A percentile compares a stretch with the other conserved stretches of the same genome.
These are phyloP conservation scores for Cisticola juncidis DNA, from an alignment of 2,113 vertebrate genomes.

Conservation along the genomic window DNA sequence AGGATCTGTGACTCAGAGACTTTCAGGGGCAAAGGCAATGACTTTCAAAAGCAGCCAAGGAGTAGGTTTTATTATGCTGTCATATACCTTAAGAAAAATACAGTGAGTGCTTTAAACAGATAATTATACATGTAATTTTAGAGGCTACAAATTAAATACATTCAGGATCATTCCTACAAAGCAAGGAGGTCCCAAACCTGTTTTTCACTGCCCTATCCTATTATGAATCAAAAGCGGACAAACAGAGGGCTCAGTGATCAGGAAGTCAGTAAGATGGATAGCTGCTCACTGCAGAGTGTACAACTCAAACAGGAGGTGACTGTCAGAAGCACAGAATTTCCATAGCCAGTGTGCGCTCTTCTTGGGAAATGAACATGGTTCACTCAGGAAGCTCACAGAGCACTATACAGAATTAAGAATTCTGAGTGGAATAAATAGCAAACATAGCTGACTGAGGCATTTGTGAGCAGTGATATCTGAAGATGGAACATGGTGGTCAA, in stretches of 20 bases:
- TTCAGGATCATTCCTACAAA: neutral
- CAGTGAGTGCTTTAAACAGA: neutral
- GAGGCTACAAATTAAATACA: neutral
- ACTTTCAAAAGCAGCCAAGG: neutral
- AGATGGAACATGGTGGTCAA: neutral
- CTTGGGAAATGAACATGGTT: neutral
- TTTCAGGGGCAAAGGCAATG: neutral
- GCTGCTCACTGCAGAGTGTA: neutral
- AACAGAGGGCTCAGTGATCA: neutral
- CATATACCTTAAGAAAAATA: neutral
- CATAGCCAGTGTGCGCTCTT: accelerated
- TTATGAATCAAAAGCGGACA: neutral
- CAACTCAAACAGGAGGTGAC: neutral
- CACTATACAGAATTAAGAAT: neutral
- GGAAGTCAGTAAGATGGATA: neutral
- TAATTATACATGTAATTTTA: neutral
- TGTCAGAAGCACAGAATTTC: neutral
- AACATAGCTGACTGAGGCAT: neutral
- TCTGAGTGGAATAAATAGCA: neutral
- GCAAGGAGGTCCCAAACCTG: neutral
- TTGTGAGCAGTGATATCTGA: neutral
- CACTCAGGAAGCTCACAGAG: neutral
- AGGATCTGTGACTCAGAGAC: neutral
- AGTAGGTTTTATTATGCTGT: neutral
- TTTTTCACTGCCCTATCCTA: neutral